Conservation (phyloP, 2,797 vertebrate genomes). For the Pelodytes ibericus region DNA sequence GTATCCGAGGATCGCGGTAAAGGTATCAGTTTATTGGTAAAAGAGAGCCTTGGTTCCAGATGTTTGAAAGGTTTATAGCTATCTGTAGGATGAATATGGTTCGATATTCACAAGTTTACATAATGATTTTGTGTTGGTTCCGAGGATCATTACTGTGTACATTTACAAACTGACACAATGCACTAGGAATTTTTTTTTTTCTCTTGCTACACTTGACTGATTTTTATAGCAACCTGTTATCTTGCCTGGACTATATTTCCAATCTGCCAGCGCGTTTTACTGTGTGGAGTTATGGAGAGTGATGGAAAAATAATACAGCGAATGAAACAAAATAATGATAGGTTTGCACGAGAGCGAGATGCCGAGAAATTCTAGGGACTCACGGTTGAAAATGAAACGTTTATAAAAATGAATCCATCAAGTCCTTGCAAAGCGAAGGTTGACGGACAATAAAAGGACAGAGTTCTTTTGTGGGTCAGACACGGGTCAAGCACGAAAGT, state of each 20-base stretch:
- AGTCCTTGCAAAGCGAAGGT: neutral
- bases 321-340: conserved; percentile 16
- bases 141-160: too few species aligned
- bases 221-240: neutral
- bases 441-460: neutral
- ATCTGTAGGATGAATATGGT: too few species aligned
- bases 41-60: too few species aligned
- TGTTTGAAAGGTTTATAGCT: too few species aligned
- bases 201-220: neutral
- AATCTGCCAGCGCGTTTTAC: neutral
- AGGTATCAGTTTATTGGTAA: too few species aligned
- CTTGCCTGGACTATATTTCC: neutral
- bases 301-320: conserved; percentile 12
- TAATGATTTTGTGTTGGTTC: too few species aligned
- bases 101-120: too few species aligned
- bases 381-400: conserved; percentile 24
- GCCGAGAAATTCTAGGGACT: neutral
- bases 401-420: neutral
- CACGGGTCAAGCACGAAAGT: neutral
- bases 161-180: too few species aligned
- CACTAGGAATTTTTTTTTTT: too few species aligned
- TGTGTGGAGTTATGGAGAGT: neutral
- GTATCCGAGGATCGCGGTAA: too few species aligned
- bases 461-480: neutral
- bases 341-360: neutral